phyloP scores from a whole-genome alignment of 2,113 vertebrate genomes.

The Glaucidium brasilianum region DNA sequence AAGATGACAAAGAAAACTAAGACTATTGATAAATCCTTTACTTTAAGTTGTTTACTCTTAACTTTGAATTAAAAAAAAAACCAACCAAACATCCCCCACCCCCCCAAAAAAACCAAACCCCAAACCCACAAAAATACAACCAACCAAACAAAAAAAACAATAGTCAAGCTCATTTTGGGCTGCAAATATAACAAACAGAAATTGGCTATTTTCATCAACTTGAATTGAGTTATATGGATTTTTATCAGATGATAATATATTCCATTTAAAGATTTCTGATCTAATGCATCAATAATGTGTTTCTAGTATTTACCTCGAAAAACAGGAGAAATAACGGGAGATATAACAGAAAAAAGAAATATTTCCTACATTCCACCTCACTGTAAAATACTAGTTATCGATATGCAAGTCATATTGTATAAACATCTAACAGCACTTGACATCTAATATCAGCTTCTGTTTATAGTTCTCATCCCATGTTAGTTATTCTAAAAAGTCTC shows the following conservation, averaged over 20 bases:
- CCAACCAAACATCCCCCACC: too few species aligned
- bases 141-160: background rate
- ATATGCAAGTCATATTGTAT: background rate
- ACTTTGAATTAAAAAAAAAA: background rate
- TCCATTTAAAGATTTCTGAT: background rate
- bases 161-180: background rate
- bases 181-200: background rate
- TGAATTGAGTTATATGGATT: background rate
- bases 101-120: too few species aligned
- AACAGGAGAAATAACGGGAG: background rate
- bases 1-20: background rate
- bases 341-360: background rate
- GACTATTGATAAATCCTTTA: background rate
- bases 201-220: background rate
- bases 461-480: background rate
- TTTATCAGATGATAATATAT: background rate
- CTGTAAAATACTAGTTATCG: background rate
- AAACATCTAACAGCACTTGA: background rate
- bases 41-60: background rate
- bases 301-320: background rate
- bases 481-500: background rate
- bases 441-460: background rate
- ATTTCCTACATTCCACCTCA: background rate
- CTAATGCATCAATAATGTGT: background rate
- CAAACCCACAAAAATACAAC: too few species aligned